phyloP scores from a whole-genome alignment of 2,113 vertebrate species.

The Gyps fulvus region DNA sequence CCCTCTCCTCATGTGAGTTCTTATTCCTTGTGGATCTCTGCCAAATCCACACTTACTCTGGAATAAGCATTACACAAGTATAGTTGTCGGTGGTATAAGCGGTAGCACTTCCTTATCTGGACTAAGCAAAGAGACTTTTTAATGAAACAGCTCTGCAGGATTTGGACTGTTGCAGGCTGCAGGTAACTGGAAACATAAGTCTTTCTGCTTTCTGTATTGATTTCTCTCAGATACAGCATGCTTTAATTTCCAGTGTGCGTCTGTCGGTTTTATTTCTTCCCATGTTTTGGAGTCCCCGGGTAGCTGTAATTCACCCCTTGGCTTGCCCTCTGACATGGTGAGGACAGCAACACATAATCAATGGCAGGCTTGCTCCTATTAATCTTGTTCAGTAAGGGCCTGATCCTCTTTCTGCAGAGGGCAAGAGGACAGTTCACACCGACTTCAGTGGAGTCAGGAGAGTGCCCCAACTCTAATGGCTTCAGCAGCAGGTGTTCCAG shows the following conservation, averaged over 20 bases:
- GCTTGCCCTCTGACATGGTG: not conserved
- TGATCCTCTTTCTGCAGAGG: not conserved
- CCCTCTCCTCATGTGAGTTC: not conserved
- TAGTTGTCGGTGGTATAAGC: not conserved
- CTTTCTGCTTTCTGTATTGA: not conserved
- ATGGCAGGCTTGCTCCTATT: constrained; percentile 9
- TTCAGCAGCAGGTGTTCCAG: constrained; percentile 31
- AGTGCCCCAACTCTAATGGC: not conserved
- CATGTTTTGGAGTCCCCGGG: not conserved
- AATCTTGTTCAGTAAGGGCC: constrained; percentile 16
- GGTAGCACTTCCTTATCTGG: not conserved
- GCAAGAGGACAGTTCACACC: constrained; percentile 18
- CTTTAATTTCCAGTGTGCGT: not conserved
- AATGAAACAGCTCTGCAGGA: not conserved
- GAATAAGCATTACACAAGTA: not conserved
- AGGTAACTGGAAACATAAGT: not conserved
- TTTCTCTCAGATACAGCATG: not conserved
- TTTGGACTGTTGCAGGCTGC: not conserved
- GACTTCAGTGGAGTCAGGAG: not conserved
- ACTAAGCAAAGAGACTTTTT: not conserved
- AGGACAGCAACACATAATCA: constrained; percentile 43
- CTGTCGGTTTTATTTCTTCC: not conserved
- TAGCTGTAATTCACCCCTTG: constrained; percentile 5
- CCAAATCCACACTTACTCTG: not conserved
- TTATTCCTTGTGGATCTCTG: not conserved